Percentiles rank a stretch among this genome's conserved stretches.
Evolutionary conservation across 2,113 vertebrate genomes (phyloP).

Genomic region (Spea bombifrons): DNA sequence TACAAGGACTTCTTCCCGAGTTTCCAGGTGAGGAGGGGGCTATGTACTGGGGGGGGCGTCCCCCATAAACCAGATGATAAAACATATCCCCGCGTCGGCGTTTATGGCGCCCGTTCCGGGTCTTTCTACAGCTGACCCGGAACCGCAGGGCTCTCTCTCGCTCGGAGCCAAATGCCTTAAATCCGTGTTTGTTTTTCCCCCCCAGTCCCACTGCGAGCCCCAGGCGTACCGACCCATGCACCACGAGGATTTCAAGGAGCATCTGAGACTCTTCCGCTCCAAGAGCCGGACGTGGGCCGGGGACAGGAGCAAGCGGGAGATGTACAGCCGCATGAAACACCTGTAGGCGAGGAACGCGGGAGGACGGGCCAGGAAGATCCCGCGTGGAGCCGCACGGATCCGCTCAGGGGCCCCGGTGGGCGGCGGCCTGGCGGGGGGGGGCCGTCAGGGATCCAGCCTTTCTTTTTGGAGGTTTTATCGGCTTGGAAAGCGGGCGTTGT

Average conservation of each 20-base stretch:
- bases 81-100: too few species aligned
- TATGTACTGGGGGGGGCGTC: not conserved
- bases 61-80: not conserved
- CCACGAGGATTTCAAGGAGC: slow-evolving; percentile 83
- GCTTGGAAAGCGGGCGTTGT: too few species aligned
- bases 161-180: not conserved
- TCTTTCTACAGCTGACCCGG: too few species aligned
- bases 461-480: too few species aligned
- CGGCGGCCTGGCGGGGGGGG: not conserved
- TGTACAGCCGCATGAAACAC: slow-evolving; percentile 82
- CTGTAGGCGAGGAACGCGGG: slow-evolving; percentile 54
- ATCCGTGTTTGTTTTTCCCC: not conserved
- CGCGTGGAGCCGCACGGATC: not conserved
- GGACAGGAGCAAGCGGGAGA: slow-evolving; percentile 83
- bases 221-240: slow-evolving; percentile 85
- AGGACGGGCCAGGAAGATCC: not conserved
- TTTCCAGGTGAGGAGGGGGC: slow-evolving; percentile 67
- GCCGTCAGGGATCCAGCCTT: not conserved
- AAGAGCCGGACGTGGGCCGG: slow-evolving; percentile 85
- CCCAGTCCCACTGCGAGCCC: slow-evolving; percentile 79
- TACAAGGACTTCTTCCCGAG: slow-evolving; percentile 88
- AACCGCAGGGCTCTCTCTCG: too few species aligned
- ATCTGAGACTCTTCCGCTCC: slow-evolving; percentile 77
- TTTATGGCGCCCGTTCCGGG: too few species aligned
- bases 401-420: not conserved